Evolutionary conservation across 1,140 invertebrate species (phyloP), one percentile per base, ranked within the genome.

Genomic region (Trialeurodes vaporariorum): DNA sequence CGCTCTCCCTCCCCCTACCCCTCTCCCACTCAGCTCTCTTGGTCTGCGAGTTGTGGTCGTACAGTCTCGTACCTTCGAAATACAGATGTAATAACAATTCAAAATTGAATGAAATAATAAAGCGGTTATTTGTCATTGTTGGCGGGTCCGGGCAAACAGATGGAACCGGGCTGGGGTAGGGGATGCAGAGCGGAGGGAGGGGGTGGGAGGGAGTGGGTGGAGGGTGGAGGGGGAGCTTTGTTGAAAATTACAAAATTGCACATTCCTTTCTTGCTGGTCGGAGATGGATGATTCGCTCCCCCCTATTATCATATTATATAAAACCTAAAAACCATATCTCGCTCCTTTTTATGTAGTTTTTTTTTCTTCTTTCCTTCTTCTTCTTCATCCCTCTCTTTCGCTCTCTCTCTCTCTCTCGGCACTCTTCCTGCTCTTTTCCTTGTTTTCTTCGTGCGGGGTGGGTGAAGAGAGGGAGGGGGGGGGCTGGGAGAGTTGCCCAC

Each of bases 211-310:
- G 34, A 17, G 34, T 49, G 5, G 34, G 34, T 9, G 34, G 5
- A 17, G 34, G 34, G 5, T 5, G 34, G 34, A 17, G 17, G 34
- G 17, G 34, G 34, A 17, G 34, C 34, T 49, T 49, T 49, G 34
- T 49, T 49, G 34, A 49, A 49, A 49, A 49, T 49, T 49, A 49
- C 34, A 49, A 49, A 49, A 49, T 49, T 49, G 34, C 34, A 49
- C 34, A 49, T 49, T 49, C 34, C 34, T 49, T 49, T 49, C 34
- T 49, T 17, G n/a, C 34, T 17, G 34, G 17, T 5, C 34, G 34
- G 34, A 49, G 34, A 49, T 49, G 34, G 34, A 49, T 49, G 34
- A 17, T 49, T 49, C n/a, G 34, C 17, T 49, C 34, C 34, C 17
- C 34, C 34, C n/a, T 17, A 49, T 49, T 49, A 49, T 49, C 34